A percentile compares a stretch with the other conserved stretches of the same genome.
Conservation (phyloP, 2,113 vertebrate species). For the Carlito syrichta region DNA sequence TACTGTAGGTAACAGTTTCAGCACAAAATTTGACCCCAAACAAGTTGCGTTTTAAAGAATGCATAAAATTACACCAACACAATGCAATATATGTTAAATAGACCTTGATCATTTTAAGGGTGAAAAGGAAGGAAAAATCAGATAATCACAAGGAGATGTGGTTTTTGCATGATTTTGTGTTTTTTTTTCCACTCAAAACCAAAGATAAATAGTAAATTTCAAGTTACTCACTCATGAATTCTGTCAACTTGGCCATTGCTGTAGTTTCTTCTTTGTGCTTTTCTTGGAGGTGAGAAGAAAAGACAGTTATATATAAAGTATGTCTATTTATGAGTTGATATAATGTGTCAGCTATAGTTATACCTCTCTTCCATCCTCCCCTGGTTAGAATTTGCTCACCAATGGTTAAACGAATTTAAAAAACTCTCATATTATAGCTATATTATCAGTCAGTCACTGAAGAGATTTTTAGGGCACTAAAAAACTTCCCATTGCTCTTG, state of each 20-base stretch:
- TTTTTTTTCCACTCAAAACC: neutral
- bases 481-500: no score
- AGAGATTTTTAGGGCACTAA: slow-evolving; percentile 2
- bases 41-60: neutral
- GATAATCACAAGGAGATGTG: neutral
- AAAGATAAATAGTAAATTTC: neutral
- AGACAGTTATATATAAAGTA: slow-evolving; percentile 41
- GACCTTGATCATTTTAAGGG: neutral
- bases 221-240: slow-evolving; percentile 86
- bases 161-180: neutral
- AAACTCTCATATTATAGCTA: neutral
- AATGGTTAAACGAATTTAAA: neutral
- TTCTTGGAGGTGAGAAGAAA: slow-evolving; percentile 79
- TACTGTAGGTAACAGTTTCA: neutral
- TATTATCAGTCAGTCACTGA: neutral
- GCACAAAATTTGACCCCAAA: neutral
- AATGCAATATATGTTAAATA: rapidly evolving
- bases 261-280: slow-evolving; percentile 77
- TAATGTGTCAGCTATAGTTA: neutral
- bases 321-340: neutral
- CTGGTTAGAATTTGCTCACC: neutral
- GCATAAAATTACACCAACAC: no score
- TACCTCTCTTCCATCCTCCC: neutral
- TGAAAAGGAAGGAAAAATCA: neutral
- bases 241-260: slow-evolving; percentile 85